phyloP scores from a whole-genome alignment of 1,140 invertebrate genomes.

The Eufriesea mexicana region DNA sequence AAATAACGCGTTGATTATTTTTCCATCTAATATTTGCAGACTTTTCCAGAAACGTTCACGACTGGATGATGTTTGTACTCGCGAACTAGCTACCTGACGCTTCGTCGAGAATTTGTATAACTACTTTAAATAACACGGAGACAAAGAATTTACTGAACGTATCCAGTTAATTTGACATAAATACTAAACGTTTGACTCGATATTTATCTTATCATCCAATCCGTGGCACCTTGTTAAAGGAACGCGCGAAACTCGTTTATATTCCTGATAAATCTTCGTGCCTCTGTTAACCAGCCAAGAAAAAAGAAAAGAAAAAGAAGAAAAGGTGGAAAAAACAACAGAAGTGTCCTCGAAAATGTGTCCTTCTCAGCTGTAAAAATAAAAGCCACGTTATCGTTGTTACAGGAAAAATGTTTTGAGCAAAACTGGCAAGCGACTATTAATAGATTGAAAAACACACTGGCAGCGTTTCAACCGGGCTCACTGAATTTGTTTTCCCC shows the following conservation, averaged over 20 bases:
- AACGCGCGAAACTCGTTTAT: background rate
- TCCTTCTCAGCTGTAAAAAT: slow-evolving; percentile 5
- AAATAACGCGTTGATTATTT: background rate
- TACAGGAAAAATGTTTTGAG: slow-evolving; percentile 29
- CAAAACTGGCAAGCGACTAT: slow-evolving; percentile 23
- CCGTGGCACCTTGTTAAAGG: background rate
- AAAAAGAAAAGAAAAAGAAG: background rate
- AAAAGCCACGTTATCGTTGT: slow-evolving; percentile 1
- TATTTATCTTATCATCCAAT: background rate
- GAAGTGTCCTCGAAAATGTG: background rate
- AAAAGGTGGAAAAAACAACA: too few species aligned
- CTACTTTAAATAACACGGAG: too few species aligned
- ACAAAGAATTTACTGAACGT: background rate
- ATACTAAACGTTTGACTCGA: background rate
- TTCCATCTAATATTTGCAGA: background rate
- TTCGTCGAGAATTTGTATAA: background rate
- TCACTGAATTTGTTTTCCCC: slow-evolving; percentile 2
- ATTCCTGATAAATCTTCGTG: too few species aligned
- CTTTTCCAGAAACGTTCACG: background rate
- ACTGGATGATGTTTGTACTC: background rate
- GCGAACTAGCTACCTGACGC: too few species aligned
- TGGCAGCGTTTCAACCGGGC: slow-evolving; percentile 10
- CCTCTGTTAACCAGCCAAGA: background rate
- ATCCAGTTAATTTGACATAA: too few species aligned
- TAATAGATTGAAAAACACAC: slow-evolving; percentile 42